Evolutionary conservation across 2,888 invertebrate species (phyloP).

Genomic region (Drosophila pseudotalamancana): DNA sequence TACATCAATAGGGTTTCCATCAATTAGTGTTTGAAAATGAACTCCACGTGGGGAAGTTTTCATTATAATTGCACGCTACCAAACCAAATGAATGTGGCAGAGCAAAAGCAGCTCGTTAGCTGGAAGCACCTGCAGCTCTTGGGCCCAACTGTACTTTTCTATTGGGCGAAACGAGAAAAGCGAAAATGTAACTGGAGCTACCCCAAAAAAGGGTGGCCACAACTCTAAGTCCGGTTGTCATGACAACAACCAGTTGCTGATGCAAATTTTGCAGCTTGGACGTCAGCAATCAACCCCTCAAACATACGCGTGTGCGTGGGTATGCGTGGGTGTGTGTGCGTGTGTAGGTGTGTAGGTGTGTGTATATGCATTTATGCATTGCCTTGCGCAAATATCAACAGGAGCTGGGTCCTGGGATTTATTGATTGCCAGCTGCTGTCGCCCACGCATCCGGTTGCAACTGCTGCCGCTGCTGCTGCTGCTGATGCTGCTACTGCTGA

Average conservation of each 20-base stretch:
- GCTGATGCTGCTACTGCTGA: not conserved
- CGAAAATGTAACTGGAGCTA: conserved; percentile 20
- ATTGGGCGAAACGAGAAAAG: conserved; percentile 13
- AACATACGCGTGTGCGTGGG: not conserved
- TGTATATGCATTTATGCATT: conserved; percentile 66
- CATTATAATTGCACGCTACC: not conserved
- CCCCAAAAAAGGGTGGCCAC: not conserved
- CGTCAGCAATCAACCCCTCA: conserved; percentile 64
- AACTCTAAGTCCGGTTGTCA: conserved; percentile 34
- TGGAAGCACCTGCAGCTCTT: conserved; percentile 27
- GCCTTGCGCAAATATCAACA: conserved; percentile 71
- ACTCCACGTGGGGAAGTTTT: not conserved
- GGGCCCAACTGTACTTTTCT: conserved; percentile 51
- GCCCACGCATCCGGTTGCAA: conserved; percentile 51
- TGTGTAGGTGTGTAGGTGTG: not conserved
- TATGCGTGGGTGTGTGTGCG: not conserved
- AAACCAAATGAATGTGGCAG: not conserved
- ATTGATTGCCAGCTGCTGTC: conserved; percentile 64
- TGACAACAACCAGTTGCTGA: conserved; percentile 69
- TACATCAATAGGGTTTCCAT: not conserved
- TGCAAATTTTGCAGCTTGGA: conserved; percentile 52
- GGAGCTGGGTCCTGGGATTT: conserved; percentile 75
- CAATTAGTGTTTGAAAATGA: not conserved
- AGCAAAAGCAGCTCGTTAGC: conserved; percentile 12
- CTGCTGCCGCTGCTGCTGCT: conserved; percentile 6